These are phyloP conservation scores for Catostomus latipinnis DNA, from an alignment of 2,797 vertebrate genomes.

Conservation along the genomic window DNA sequence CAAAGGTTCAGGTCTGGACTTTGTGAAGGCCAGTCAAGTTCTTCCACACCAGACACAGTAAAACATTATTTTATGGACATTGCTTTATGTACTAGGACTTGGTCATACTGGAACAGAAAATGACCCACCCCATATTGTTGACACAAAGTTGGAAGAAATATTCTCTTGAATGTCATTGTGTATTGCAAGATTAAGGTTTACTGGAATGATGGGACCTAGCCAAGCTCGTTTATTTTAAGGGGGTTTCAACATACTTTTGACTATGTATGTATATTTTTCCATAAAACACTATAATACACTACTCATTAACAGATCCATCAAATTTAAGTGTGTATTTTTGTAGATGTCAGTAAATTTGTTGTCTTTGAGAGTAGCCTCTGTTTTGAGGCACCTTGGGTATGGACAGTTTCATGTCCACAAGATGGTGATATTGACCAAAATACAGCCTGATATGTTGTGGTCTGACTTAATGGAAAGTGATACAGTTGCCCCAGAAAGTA, in stretches of 20 bases:
- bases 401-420: conserved; percentile 74
- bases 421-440: conserved; percentile 85
- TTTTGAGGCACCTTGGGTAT: conserved; percentile 19
- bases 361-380: background rate
- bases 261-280: background rate
- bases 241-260: background rate
- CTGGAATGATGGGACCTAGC: background rate
- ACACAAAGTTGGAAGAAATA: too few relatives aligned
- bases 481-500: too few relatives aligned
- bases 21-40: background rate
- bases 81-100: background rate
- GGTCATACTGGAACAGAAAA: background rate
- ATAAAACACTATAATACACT: background rate
- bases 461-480: conserved; percentile 55
- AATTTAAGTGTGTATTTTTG: background rate
- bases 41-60: background rate
- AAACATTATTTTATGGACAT: background rate
- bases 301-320: background rate
- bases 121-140: too few relatives aligned
- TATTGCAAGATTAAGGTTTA: background rate
- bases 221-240: too few relatives aligned
- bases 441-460: conserved; percentile 59
- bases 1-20: background rate
- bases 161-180: background rate
- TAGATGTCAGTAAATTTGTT: background rate